Percentiles rank a stretch among this genome's conserved stretches.
Evolutionary conservation across 2,113 vertebrate genomes (phyloP).

Genomic region (Poeciliopsis occidentalis): DNA sequence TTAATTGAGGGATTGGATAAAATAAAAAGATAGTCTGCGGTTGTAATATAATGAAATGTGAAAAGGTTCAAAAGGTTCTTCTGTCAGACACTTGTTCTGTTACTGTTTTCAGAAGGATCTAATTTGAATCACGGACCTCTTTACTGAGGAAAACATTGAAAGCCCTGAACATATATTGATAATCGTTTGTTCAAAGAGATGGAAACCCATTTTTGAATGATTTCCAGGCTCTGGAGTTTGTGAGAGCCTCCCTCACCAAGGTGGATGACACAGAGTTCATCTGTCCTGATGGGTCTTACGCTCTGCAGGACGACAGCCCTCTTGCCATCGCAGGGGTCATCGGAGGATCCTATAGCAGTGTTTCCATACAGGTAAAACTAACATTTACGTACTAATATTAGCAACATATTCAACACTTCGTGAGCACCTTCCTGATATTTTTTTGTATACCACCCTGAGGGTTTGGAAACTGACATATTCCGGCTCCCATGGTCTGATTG

Average conservation of each 20-base stretch:
- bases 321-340: conserved; percentile 95
- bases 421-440: neutral
- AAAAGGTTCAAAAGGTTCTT: no score
- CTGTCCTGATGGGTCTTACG: conserved; percentile 96
- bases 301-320: conserved; percentile 92
- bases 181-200: neutral
- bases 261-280: conserved; percentile 98
- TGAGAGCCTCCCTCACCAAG: conserved; percentile 96
- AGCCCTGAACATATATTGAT: neutral
- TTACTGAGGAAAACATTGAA: neutral
- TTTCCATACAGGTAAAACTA: conserved; percentile 94
- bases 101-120: no score
- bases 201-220: neutral
- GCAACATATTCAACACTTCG: neutral
- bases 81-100: no score
- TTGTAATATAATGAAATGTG: no score
- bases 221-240: conserved; percentile 90
- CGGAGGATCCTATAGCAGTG: conserved; percentile 96
- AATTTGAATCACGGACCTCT: no score
- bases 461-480: neutral
- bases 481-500: neutral
- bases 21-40: no score
- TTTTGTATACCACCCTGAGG: neutral
- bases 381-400: neutral
- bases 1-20: no score